Evolutionary conservation across 2,888 invertebrate genomes (phyloP).

Genomic region (Drosophila hamatofila): DNA sequence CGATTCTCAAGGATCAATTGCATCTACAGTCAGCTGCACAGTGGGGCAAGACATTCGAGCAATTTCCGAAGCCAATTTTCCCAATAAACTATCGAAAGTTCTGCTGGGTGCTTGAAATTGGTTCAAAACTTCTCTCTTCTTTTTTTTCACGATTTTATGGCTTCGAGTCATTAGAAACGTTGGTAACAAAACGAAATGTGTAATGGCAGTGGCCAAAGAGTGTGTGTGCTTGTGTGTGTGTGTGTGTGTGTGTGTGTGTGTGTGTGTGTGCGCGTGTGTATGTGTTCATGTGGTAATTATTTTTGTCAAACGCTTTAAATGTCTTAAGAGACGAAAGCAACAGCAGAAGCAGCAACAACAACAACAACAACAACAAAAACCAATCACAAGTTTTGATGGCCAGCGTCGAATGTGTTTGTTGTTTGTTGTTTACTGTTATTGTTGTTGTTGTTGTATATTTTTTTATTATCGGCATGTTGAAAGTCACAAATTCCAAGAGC

Average conservation of each 20-base stretch:
- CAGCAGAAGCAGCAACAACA: constrained; percentile 6
- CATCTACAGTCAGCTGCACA: constrained; percentile 1
- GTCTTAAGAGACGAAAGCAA: constrained; percentile 42
- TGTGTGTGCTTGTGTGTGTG: not conserved
- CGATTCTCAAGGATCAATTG: not conserved
- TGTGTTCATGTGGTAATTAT: constrained; percentile 64
- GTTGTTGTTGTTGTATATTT: constrained; percentile 37
- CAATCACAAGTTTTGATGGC: constrained; percentile 76
- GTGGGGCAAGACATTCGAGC: constrained; percentile 8
- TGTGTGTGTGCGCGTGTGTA: constrained; percentile 33
- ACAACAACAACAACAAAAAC: constrained; percentile 46
- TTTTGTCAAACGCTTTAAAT: constrained; percentile 70
- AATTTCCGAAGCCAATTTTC: constrained; percentile 7
- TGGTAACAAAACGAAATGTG: constrained; percentile 52
- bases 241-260: not conserved
- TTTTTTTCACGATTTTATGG: constrained; percentile 55
- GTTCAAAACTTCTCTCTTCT: not conserved
- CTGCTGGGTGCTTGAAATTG: constrained; percentile 5
- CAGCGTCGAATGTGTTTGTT: constrained; percentile 57
- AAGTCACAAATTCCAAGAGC: constrained; percentile 55
- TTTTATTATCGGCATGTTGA: constrained; percentile 55
- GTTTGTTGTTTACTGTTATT: constrained; percentile 48
- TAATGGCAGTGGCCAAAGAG: constrained; percentile 26
- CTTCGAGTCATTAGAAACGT: constrained; percentile 62
- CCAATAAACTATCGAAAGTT: constrained; percentile 29